These are phyloP conservation scores for Ictalurus punctatus DNA, from an alignment of 2,113 vertebrate species.

Conservation along the genomic window DNA sequence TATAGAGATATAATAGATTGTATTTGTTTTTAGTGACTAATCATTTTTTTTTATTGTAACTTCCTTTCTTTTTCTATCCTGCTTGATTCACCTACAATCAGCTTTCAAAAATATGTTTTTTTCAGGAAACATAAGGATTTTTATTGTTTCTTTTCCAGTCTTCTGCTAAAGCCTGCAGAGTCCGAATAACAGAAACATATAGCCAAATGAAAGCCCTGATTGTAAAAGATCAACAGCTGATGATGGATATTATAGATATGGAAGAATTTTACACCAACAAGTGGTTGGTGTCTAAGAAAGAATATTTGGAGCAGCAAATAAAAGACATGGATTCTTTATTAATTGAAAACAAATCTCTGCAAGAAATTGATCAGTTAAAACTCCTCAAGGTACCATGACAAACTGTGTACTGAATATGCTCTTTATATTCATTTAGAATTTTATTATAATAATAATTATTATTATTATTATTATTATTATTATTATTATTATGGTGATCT, in stretches of 20 bases:
- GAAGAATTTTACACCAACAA: constrained; percentile 67
- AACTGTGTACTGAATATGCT: background rate
- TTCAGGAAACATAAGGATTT: background rate
- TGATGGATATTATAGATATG: constrained; percentile 72
- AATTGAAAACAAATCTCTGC: constrained; percentile 62
- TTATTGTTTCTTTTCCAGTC: constrained; percentile 51
- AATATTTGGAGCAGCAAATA: constrained; percentile 61
- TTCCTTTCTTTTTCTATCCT: background rate
- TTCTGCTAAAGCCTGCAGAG: constrained; percentile 63
- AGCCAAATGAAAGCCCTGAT: constrained; percentile 66
- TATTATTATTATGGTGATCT: background rate
- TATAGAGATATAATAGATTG: background rate
- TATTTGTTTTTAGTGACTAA: background rate
- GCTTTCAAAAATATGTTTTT: background rate
- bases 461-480: background rate
- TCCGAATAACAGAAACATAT: constrained; percentile 70
- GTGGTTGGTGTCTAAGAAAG: constrained; percentile 65
- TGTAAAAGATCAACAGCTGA: constrained; percentile 71
- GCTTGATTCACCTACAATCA: background rate
- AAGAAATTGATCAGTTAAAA: constrained; percentile 62
- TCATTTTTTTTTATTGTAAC: background rate
- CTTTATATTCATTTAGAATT: background rate
- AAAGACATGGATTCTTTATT: constrained; percentile 63
- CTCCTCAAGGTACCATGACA: constrained; percentile 65
- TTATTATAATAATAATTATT: background rate